Conservation (phyloP, 2,113 vertebrate species). For the Ceyx cyanopectus region DNA sequence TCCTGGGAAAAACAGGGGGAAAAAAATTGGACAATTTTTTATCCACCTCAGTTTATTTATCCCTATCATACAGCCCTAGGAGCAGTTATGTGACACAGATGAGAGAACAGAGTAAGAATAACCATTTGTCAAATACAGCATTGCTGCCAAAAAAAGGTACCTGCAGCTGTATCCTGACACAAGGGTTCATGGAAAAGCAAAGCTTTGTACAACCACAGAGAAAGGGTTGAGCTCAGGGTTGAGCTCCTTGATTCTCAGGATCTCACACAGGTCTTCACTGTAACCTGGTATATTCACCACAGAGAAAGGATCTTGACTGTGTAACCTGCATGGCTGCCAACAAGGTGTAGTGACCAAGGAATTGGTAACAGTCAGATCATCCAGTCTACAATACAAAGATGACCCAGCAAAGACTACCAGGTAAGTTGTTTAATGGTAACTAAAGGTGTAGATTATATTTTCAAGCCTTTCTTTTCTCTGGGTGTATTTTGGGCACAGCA, state of each 20-base stretch:
- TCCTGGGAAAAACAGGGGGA: background rate
- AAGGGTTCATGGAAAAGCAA: background rate
- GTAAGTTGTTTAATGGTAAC: background rate
- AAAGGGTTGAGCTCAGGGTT: background rate
- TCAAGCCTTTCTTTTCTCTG: background rate
- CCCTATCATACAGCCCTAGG: background rate
- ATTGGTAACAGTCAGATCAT: background rate
- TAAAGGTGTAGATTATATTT: background rate
- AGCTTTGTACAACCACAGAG: background rate
- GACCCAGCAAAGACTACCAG: background rate
- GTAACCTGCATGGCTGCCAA: background rate
- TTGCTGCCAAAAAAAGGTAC: background rate
- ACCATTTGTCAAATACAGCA: background rate
- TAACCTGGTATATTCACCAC: background rate
- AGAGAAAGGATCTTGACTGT: background rate
- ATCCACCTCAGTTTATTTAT: background rate
- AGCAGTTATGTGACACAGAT: background rate
- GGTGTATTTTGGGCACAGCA: background rate
- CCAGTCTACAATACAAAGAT: background rate
- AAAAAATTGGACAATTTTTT: background rate
- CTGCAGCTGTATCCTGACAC: background rate
- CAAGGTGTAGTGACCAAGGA: background rate
- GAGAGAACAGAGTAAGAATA: background rate
- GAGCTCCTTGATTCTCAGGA: background rate
- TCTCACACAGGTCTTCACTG: fast-evolving